Base-by-base conservation (phyloP, 1,140 invertebrate genomes). In the Neocloeon triangulifer region DNA sequence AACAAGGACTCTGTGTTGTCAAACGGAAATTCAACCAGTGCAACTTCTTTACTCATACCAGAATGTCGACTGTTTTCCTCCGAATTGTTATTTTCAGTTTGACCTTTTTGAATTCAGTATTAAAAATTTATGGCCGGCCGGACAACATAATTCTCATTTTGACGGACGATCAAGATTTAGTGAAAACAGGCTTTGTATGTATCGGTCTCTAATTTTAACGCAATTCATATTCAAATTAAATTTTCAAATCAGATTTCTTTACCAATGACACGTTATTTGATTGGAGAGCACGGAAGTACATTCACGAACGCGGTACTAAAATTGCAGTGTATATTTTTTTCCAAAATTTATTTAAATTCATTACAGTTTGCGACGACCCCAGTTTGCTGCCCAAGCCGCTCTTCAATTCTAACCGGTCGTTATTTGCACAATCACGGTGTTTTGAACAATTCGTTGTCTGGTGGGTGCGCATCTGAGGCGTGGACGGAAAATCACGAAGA, bases 301-400 rank as follows among this genome's bases (percentile, higher is more conserved):
- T 80, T 79, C 48, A 52, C 51, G 5, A 77, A 80, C 52, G 69
- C 73, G 40, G 74, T 78, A 62, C 23, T 29, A 20, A 34, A 19
- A 19, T 19, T 27, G n/a, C 25, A 18, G 23, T 35, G 30, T 25
- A 17, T 41, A 20, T 22, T 17, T 33, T 21, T 9, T 23, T 12
- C 28, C 7, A 25, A 34, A 30, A 34, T n/a, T 8, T 21, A 27
- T 33, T 22, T 27, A 34, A 38, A 26, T 36, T 29, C 35, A 41
- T 48, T 55, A 28, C 42, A 78, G 71, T 84, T 70, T 52, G 69
- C 67, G 2, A 70, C 71, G 25, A 72, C 75, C 1, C 81, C 81
- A 7, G 64, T 88, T 23, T 88, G 82, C 49, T 88, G 86, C 46
- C 86, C 86, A 10, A 86, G 82, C 47, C 62, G 86, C 27, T 72